Base-by-base conservation (phyloP, 2,113 vertebrate genomes). In the Chloroceryle aenea region DNA sequence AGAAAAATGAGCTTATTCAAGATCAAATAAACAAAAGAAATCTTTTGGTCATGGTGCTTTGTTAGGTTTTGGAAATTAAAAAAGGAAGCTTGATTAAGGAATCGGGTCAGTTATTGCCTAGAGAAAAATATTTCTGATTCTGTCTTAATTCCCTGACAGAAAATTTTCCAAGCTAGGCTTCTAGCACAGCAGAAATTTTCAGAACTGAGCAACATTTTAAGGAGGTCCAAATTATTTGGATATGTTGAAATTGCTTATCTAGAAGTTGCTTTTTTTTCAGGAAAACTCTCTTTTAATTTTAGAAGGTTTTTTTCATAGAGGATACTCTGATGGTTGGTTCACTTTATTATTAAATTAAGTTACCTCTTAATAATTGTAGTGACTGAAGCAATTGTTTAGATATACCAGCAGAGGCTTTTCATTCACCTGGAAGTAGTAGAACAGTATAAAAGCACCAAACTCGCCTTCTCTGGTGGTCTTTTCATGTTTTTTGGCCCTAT, bases 51-150 rank as follows among this genome's bases (percentile, higher is more conserved):
- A 8, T n/a, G 50, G 55, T 62, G 25, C 47, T 91, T 89, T 76
- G 61, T 76, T 77, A 68, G 50, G 45, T 75, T 73, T 82, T 55
- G 75, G 42, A 80, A 59, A 74, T 59, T 36, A 64, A 90, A 64
- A 90, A 89, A 69, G 42, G 38, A 69, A 77, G 34, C 81, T 77
- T 42, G 64, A 69, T 92, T 89, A 64, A 93, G 69, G 64, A 97
- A 94, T 88, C 10, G 14, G 88, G 95, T 93, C 84, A 93, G 56
- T 64, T 90, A 47, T 14, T 94, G 91, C 96, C 93, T 93, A 86
- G 48, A 95, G 95, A 80, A 93, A 94, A 93, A 47, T 29, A 76
- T 32, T 81, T 95, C 71, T 55, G 53, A 89, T 89, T 73, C 62
- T 50, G n/a, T 71, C 47, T 91, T 85, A 67, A 69, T 92, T 90